Percentiles rank a stretch among this genome's conserved stretches.
These are phyloP conservation scores for Cerastis leucographa DNA, from an alignment of 2,888 invertebrate species.

Conservation along the genomic window DNA sequence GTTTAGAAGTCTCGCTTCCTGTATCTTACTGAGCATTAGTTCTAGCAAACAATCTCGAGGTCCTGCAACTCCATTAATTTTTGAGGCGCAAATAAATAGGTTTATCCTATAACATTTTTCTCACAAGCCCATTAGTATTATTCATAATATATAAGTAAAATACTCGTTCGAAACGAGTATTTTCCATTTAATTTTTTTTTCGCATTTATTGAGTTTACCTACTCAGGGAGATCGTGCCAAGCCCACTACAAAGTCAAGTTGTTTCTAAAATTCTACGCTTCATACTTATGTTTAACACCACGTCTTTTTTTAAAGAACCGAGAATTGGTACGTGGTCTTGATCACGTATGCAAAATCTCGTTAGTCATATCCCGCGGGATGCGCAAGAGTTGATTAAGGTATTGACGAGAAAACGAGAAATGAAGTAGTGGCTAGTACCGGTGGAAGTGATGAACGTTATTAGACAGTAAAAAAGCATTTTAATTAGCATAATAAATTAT, in stretches of 20 bases:
- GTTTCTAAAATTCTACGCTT: neutral
- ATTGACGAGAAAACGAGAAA: neutral
- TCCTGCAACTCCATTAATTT: neutral
- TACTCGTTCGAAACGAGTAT: neutral
- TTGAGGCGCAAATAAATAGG: neutral
- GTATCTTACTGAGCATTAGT: neutral
- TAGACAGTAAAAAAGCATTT: neutral
- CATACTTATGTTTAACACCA: neutral
- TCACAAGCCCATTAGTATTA: neutral
- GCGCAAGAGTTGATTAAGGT: neutral
- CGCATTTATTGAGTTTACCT: neutral
- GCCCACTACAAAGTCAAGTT: neutral
- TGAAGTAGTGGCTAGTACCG: neutral
- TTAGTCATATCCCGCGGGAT: neutral
- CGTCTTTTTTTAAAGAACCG: neutral
- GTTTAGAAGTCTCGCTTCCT: neutral
- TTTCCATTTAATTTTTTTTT: neutral
- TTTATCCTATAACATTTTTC: neutral
- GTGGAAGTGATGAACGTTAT: neutral
- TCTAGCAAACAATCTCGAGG: neutral
- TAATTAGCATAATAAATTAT: neutral
- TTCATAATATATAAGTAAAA: neutral
- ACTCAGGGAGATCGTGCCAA: neutral
- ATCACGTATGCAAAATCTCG: conserved; percentile 28
- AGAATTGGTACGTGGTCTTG: neutral